Evolutionary conservation across 2,797 vertebrate species (phyloP).

Genomic region (Gila robusta): DNA sequence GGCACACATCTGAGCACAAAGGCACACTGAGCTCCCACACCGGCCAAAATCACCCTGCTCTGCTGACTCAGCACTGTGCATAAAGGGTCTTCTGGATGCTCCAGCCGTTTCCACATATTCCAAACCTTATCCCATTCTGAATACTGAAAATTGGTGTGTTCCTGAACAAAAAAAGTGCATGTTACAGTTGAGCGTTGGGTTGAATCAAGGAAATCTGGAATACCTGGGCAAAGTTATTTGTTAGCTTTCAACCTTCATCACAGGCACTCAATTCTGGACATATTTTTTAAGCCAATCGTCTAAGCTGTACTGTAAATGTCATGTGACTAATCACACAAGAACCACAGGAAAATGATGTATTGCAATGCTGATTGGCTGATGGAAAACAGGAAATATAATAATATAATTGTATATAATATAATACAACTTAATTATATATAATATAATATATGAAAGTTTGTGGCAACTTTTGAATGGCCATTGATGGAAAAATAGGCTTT

Average conservation of each 20-base stretch:
- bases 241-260: not conserved
- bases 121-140: not conserved
- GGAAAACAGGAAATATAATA: not conserved
- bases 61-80: conserved; percentile 61
- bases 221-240: not conserved
- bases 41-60: conserved; percentile 60
- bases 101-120: conserved; percentile 25
- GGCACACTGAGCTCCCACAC: conserved; percentile 48
- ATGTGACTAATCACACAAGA: not conserved
- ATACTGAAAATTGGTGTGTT: not conserved
- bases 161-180: not conserved
- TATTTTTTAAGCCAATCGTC: not conserved
- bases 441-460: not conserved
- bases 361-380: not conserved
- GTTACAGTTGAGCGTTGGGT: not conserved
- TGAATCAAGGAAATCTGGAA: not conserved
- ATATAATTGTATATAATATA: not conserved
- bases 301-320: not conserved
- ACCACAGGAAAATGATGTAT: not conserved
- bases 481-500: not conserved
- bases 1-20: conserved; percentile 59
- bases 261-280: not conserved
- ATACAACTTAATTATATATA: not conserved
- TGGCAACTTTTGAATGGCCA: not conserved
- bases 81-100: conserved; percentile 34